Evolutionary conservation across 2,888 invertebrate genomes (phyloP).

Genomic region (Dusona sp.): DNA sequence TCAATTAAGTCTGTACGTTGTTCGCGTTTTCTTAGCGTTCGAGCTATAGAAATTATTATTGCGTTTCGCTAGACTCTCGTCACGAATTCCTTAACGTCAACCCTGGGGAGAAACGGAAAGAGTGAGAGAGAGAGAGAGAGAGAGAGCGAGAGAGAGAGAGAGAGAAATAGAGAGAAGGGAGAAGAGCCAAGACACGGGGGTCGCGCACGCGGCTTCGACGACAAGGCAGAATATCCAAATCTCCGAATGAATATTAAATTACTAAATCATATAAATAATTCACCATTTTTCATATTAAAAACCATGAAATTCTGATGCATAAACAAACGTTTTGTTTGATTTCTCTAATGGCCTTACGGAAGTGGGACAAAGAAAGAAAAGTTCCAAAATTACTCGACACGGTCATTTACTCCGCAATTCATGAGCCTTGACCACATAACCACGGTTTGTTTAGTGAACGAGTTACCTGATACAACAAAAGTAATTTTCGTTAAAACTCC

Average conservation of each 20-base stretch:
- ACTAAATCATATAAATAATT: conserved; percentile 5
- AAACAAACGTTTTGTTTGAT: conserved; percentile 1
- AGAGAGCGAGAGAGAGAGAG: conserved; percentile 5
- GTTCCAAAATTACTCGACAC: neutral
- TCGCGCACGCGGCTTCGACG: conserved; percentile 49
- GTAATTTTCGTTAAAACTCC: conserved; percentile 15
- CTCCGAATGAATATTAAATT: conserved; percentile 34
- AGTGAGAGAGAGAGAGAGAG: conserved; percentile 8
- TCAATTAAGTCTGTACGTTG: conserved; percentile 62
- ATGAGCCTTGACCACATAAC: conserved; percentile 6
- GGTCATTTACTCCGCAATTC: conserved; percentile 4
- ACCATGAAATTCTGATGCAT: neutral
- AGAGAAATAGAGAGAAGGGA: conserved; percentile 15
- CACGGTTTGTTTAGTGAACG: conserved; percentile 9
- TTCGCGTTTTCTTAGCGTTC: conserved; percentile 50
- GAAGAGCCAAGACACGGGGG: conserved; percentile 34
- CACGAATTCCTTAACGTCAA: conserved; percentile 60
- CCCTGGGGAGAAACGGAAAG: neutral
- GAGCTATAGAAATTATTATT: conserved; percentile 64
- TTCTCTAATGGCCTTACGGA: conserved; percentile 1
- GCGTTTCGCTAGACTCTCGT: conserved; percentile 47
- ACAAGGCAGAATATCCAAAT: conserved; percentile 35
- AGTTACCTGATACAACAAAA: neutral
- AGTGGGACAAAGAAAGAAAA: neutral
- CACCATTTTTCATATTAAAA: neutral